Evolutionary conservation across 2,113 vertebrate genomes (phyloP), one percentile per base, ranked within the genome.

Genomic region (Brachyhypopomus occidentalis): DNA sequence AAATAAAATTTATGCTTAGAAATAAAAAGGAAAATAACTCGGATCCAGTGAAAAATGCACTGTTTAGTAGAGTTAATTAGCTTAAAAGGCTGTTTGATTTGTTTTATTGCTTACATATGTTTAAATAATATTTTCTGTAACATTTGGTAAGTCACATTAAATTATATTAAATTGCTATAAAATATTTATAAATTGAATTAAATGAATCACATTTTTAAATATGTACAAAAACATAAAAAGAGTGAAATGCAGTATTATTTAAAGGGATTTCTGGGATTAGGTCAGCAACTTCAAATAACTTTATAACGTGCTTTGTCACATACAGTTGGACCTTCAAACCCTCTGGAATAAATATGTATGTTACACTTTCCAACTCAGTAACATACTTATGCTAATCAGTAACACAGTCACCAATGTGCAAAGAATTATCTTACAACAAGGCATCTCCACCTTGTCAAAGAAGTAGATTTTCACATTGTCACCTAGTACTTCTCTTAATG

Each of bases 381-480:
- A 70, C 60, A 3, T 55, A 64, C 71, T 81, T n/a, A 59, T 3
- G 59, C 75, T 34, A 62, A 88, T 85, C 80, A 81, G 55, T 6
- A 77, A 83, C 75, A 78, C 63, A 36, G n/a, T 20, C 48, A 19
- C 38, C 56, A 55, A 70, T 74, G 25, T 70, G 80, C 77, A 59
- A 22, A 71, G 41, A 14, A 70, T 55, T 36, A 12, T 2, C 25
- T 19, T 45, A n/a, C 55, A 56, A 59, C n/a, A 8, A 36, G 23
- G n/a, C 56, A 20, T 56, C n/a, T 78, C 27, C 16, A n/a, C 62
- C 70, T 69, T 77, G 12, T 63, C 75, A 70, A 66, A 85, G 86
- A 86, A 88, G 86, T 88, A 89, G 86, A 87, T 84, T 75, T 72
- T 72, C 63, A 72, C 66, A 73, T 64, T 34, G 80, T 75, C 77